Conservation (phyloP, 2,797 vertebrate species). For the Diglossa cyanea region DNA sequence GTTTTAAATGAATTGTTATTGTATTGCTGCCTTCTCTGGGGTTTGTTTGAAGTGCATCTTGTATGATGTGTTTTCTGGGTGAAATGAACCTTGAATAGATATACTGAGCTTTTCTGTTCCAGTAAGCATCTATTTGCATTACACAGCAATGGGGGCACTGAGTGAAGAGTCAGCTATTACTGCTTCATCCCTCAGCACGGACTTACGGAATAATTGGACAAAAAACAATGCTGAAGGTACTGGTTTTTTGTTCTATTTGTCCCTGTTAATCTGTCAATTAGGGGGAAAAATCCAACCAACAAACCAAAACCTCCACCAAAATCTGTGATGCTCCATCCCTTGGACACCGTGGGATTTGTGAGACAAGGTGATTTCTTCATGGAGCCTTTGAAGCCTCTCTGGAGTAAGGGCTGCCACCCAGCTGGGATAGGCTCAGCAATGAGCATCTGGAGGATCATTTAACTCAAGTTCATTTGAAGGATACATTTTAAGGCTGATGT, state of each 20-base stretch:
- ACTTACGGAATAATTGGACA: constrained; percentile 65
- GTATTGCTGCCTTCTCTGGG: not conserved
- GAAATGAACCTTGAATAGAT: not conserved
- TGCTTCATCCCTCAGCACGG: constrained; percentile 14
- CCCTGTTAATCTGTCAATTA: not conserved
- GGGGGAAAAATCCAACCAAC: not conserved
- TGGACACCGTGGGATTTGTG: not conserved
- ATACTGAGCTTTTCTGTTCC: constrained; percentile 48
- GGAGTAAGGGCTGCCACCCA: not conserved
- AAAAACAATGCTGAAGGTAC: constrained; percentile 73
- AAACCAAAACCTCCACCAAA: not conserved
- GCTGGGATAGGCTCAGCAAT: not conserved
- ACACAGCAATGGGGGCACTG: constrained; percentile 66
- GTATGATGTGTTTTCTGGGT: not conserved
- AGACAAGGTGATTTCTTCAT: not conserved
- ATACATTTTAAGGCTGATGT: not conserved
- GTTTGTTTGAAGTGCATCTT: not conserved
- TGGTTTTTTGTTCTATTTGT: not conserved
- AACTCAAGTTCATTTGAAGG: not conserved
- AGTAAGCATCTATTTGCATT: constrained; percentile 62
- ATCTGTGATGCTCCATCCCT: not conserved
- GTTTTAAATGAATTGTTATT: not conserved
- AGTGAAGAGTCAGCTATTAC: constrained; percentile 51
- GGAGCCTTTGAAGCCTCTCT: not conserved
- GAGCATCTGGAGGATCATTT: not conserved